Conservation (phyloP, 2,797 vertebrate genomes). For the Hippopotamyrus pictus region DNA sequence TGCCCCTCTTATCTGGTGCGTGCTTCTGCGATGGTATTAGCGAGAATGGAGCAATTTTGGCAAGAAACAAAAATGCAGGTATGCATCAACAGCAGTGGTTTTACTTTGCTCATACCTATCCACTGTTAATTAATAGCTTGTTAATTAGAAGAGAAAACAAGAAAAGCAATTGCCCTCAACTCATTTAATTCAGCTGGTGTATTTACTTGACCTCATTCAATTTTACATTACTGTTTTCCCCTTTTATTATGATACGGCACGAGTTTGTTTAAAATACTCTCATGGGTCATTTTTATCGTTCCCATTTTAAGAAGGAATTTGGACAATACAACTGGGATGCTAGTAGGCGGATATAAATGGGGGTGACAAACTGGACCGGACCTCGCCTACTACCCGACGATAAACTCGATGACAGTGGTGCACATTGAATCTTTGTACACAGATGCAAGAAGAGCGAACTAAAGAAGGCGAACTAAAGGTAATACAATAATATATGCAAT, state of each 20-base stretch:
- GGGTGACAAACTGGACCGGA: background rate
- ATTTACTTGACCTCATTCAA: background rate
- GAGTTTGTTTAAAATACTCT: background rate
- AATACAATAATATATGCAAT: background rate
- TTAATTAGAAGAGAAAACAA: background rate
- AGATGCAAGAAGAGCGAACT: background rate
- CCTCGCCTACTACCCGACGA: background rate
- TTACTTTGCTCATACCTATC: background rate
- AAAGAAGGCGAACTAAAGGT: background rate
- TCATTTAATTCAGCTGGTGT: background rate
- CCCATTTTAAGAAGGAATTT: background rate
- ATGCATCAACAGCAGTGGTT: background rate
- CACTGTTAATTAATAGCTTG: background rate
- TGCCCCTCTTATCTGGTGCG: background rate
- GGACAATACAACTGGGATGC: background rate
- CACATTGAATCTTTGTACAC: background rate
- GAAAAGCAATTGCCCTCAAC: background rate
- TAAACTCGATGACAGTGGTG: background rate
- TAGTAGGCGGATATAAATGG: background rate
- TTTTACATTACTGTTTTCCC: background rate
- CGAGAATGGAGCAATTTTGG: background rate
- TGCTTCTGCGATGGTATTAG: background rate
- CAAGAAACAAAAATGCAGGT: background rate
- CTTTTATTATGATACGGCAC: background rate
- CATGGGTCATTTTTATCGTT: background rate